A percentile compares a stretch with the other conserved stretches of the same genome.
phyloP scores from a whole-genome alignment of 1,140 invertebrate species.

The Drosophila mojavensis region DNA sequence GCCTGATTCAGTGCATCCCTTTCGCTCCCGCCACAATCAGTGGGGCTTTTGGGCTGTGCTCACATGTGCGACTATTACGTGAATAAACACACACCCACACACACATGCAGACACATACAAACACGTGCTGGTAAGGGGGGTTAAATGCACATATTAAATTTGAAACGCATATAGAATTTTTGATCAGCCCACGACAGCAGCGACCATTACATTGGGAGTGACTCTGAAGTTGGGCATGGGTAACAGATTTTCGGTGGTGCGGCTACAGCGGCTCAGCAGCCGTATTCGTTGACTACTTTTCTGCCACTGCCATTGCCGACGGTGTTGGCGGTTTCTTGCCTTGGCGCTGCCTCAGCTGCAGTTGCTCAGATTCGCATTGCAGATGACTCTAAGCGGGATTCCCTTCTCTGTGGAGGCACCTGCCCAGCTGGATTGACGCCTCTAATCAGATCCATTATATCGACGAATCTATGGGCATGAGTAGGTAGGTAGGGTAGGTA shows the following conservation, averaged over 20 bases:
- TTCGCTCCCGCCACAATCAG: constrained; percentile 45
- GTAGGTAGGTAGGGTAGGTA: no score
- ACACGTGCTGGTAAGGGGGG: constrained; percentile 11
- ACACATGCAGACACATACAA: no score
- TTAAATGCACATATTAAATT: constrained; percentile 82
- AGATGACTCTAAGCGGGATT: neutral
- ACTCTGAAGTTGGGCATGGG: constrained; percentile 5
- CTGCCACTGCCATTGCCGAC: neutral
- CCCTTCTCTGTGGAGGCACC: neutral
- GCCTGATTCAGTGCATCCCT: constrained; percentile 42
- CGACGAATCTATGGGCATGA: no score
- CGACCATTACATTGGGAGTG: constrained; percentile 20
- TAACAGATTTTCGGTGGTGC: constrained; percentile 11
- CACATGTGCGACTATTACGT: constrained; percentile 15
- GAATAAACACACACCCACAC: neutral
- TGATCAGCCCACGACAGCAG: constrained; percentile 62
- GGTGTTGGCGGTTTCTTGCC: no score
- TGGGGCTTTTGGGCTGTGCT: constrained; percentile 18
- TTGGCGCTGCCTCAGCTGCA: neutral
- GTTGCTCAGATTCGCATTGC: neutral
- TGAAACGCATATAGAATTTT: constrained; percentile 82
- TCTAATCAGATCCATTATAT: constrained; percentile 76
- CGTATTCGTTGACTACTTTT: constrained; percentile 48
- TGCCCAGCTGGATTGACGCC: constrained; percentile 47
- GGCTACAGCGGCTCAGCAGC: constrained; percentile 12